Base-by-base conservation (phyloP, 2,888 invertebrate species). In the Ganaspis brasiliensis region DNA sequence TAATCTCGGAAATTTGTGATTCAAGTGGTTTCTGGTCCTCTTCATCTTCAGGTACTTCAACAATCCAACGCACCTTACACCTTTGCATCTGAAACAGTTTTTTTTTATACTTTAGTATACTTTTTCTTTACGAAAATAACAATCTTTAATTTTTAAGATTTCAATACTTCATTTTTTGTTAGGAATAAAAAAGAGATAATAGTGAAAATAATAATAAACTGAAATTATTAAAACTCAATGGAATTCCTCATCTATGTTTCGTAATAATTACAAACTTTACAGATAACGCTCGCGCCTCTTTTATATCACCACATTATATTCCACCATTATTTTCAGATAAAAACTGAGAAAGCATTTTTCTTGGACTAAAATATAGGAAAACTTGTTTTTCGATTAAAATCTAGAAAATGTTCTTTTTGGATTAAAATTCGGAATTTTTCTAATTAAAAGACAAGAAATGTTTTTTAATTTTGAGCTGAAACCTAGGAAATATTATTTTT, bases 21-120 rank as follows among this genome's bases (percentile, higher is more conserved):
- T 94, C 94, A 74, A 93, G 92, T 0, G 92, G 92, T 76, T 57
- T 74, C 56, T 72, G 77, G 26, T 91, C 92, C 59, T 87, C 86
- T 5, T 88, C 91, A 26, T 93, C 92, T 56, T 92, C 89, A 24
- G 93, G 92, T 70, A 93, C 87, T 79, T 93, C 91, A 75, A 94
- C 93, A 57, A 93, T 90, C 93, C 94, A 93, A 80, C 92, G 93
- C 82, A 93, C 90, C 84, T 91, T 92, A 74, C 92, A 91, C 70
- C 90, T 91, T 75, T 86, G 85, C 89, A 89, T 89, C 76, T 76
- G 56, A 24, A 52, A 52, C 1, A n/a, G 16, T 52, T n/a, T 6
- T n/a, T 16, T 19, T 4, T 4, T 31, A 2, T 2, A 31, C 31
- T 31, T 31, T 31, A 31, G 31, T 31, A 31, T 6, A 31, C n/a